These are phyloP conservation scores for Psephotus haematonotus DNA, from an alignment of 2,113 vertebrate species.

Conservation along the genomic window DNA sequence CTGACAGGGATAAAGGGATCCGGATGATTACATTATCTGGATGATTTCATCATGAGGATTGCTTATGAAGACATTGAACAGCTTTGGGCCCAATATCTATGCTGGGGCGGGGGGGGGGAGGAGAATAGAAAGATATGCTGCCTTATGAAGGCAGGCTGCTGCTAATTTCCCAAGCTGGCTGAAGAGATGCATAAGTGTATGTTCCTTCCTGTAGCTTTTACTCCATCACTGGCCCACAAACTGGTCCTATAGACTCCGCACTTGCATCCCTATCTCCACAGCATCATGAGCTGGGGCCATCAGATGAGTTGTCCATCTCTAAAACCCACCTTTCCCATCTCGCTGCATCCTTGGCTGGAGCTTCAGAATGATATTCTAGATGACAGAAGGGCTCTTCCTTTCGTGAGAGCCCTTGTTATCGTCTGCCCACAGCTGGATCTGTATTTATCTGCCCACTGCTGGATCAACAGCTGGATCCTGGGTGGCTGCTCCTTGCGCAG, in stretches of 20 bases:
- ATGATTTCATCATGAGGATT: no score
- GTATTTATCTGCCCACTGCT: background rate
- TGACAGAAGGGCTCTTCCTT: background rate
- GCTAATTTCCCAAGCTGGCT: background rate
- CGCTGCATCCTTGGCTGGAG: background rate
- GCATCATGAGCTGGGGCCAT: fast-evolving
- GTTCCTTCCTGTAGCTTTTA: background rate
- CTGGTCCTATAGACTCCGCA: background rate
- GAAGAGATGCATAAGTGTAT: fast-evolving
- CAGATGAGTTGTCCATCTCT: background rate
- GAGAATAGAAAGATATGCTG: background rate
- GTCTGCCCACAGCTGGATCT: background rate
- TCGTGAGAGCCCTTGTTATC: background rate
- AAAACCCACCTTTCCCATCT: background rate
- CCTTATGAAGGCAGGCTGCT: background rate
- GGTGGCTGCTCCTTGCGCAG: background rate
- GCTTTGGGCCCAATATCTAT: no score
- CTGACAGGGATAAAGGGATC: no score
- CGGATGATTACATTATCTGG: no score
- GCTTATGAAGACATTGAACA: no score
- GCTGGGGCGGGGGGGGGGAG: no score
- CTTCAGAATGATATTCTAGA: background rate
- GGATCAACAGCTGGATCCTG: background rate
- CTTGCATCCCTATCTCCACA: background rate
- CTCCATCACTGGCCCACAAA: background rate